Evolutionary conservation across 1,140 invertebrate species (phyloP).

Genomic region (Amyelois transitella): DNA sequence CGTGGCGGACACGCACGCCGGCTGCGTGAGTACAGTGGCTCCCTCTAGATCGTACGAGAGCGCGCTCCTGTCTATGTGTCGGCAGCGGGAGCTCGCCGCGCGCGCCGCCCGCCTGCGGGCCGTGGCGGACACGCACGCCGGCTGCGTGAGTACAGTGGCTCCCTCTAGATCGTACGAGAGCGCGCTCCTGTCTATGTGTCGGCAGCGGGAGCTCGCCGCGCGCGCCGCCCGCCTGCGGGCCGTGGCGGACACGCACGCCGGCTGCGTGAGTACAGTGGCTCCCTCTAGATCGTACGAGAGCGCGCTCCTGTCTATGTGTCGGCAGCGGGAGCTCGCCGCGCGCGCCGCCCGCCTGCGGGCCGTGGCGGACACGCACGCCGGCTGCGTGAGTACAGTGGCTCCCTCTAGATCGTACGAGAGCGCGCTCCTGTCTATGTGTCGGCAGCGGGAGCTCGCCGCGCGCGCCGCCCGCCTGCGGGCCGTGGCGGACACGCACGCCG

Average conservation of each 20-base stretch:
- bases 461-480: background rate
- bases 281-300: constrained; percentile 52
- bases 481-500: background rate
- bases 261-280: constrained; percentile 25
- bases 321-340: constrained; percentile 68
- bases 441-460: background rate
- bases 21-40: constrained; percentile 25
- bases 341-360: constrained; percentile 63
- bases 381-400: constrained; percentile 25
- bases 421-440: constrained; percentile 2
- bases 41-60: constrained; percentile 52
- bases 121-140: constrained; percentile 40
- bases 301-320: constrained; percentile 2
- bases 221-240: constrained; percentile 63
- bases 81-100: constrained; percentile 68
- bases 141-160: constrained; percentile 25
- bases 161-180: constrained; percentile 52
- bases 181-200: constrained; percentile 2
- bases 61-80: constrained; percentile 2
- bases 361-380: constrained; percentile 40
- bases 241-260: constrained; percentile 40
- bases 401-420: constrained; percentile 52
- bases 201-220: constrained; percentile 68
- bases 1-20: constrained; percentile 40
- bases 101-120: constrained; percentile 63